Percentiles rank a stretch among this genome's conserved stretches.
Conservation (phyloP, 2,797 vertebrate genomes). For the Schizothorax lantsangensis region DNA sequence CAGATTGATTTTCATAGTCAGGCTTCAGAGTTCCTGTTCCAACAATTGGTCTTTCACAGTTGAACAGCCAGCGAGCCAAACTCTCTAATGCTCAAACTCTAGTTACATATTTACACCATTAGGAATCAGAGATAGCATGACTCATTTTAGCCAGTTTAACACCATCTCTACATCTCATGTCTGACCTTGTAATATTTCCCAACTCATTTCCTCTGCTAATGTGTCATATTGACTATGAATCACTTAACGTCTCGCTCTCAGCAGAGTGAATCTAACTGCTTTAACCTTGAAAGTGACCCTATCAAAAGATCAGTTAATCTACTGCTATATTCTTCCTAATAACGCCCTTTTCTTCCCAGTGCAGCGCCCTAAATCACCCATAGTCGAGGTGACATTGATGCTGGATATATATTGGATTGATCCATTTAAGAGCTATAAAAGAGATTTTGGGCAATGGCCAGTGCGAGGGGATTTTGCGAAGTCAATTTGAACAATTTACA, state of each 20-base stretch:
- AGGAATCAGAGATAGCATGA: constrained; percentile 5
- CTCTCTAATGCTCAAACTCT: not conserved
- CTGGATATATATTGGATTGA: constrained; percentile 48
- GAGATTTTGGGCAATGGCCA: constrained; percentile 45
- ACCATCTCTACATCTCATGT: not conserved
- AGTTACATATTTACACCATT: constrained; percentile 12
- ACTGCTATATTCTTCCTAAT: constrained; percentile 49
- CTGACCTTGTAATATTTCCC: constrained; percentile 32
- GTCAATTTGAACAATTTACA: constrained; percentile 38
- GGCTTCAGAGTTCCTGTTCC: not conserved
- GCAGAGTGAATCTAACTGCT: constrained; percentile 32
- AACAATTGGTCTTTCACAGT: constrained; percentile 20
- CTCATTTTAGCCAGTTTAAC: not conserved
- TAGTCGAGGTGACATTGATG: constrained; percentile 54
- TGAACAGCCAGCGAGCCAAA: not conserved
- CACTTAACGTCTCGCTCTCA: constrained; percentile 31
- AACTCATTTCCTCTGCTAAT: constrained; percentile 42
- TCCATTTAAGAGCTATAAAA: constrained; percentile 62
- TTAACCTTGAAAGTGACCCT: constrained; percentile 58
- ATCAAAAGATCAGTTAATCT: constrained; percentile 55
- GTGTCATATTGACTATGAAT: constrained; percentile 51
- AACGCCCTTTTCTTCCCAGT: constrained; percentile 30
- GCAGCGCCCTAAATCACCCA: constrained; percentile 50
- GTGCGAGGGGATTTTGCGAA: constrained; percentile 3
- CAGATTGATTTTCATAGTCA: constrained; percentile 27